A percentile compares a stretch with the other conserved stretches of the same genome.
Conservation (phyloP, 2,113 vertebrate genomes). For the Clarias gariepinus region DNA sequence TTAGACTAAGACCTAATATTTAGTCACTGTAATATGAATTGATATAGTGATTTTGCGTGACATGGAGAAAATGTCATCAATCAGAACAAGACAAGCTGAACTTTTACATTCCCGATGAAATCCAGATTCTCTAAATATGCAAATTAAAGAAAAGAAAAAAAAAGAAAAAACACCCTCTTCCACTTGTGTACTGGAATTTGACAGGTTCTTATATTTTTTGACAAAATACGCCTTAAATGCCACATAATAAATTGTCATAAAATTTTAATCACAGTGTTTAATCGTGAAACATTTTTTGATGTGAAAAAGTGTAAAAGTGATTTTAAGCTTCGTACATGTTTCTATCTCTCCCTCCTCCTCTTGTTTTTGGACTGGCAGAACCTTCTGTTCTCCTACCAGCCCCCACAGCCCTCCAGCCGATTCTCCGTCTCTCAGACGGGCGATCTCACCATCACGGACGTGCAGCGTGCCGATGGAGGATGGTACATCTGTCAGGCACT, state of each 20-base stretch:
- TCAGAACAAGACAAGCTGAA: not conserved
- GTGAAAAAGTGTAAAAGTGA: not conserved
- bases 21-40: not conserved
- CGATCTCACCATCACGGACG: slow-evolving; percentile 93
- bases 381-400: slow-evolving; percentile 95
- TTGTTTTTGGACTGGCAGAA: slow-evolving; percentile 73
- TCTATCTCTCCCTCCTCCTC: not conserved
- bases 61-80: not conserved
- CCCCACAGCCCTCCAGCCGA: slow-evolving; percentile 91
- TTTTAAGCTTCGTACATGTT: not conserved
- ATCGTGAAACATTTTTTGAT: not conserved
- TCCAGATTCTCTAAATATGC: not conserved
- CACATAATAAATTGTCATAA: not conserved
- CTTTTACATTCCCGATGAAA: not conserved
- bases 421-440: slow-evolving; percentile 97
- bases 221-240: not conserved
- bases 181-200: not conserved
- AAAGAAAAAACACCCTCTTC: not conserved
- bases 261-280: not conserved
- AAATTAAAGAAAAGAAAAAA: not conserved
- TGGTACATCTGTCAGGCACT: slow-evolving; percentile 98
- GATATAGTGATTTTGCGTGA: not conserved
- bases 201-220: not conserved
- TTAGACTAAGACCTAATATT: not conserved
- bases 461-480: slow-evolving; percentile 89